Percentiles rank a stretch among this genome's conserved stretches.
Evolutionary conservation across 2,113 vertebrate species (phyloP).

Genomic region (Seriola rivoliana): DNA sequence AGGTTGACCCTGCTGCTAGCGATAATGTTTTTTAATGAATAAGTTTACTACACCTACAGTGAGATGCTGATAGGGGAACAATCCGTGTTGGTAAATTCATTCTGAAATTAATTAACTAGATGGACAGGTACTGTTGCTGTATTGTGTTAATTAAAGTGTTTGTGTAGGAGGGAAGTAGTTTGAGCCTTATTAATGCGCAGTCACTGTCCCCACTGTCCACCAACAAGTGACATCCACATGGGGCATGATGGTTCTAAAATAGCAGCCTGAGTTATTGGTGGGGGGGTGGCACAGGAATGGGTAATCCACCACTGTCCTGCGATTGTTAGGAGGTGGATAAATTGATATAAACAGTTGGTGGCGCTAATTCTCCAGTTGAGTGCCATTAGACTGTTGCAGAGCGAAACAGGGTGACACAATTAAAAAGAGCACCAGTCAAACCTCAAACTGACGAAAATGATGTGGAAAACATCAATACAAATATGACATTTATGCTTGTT

Average conservation of each 20-base stretch:
- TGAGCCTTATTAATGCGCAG: conserved; percentile 7
- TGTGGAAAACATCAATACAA: neutral
- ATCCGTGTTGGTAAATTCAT: neutral
- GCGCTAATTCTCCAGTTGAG: too few relatives aligned
- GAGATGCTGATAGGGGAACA: neutral
- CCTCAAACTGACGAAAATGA: neutral
- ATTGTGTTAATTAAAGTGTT: neutral
- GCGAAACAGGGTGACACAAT: neutral
- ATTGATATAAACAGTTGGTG: too few relatives aligned
- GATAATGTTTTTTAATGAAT: conserved; percentile 19
- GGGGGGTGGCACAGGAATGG: neutral
- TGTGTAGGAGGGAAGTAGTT: conserved; percentile 6
- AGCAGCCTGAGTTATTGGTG: neutral
- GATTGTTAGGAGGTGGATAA: too few relatives aligned
- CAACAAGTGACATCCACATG: neutral
- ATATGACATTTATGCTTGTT: too few relatives aligned
- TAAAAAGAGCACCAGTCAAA: neutral
- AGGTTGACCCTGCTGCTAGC: neutral
- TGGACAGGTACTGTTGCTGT: neutral
- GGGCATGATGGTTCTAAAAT: neutral
- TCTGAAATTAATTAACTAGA: neutral
- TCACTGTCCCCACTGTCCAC: conserved; percentile 1
- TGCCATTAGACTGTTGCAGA: too few relatives aligned
- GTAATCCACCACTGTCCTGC: too few relatives aligned
- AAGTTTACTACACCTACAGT: neutral